phyloP scores from a whole-genome alignment of 2,797 vertebrate species.

The Semotilus atromaculatus region DNA sequence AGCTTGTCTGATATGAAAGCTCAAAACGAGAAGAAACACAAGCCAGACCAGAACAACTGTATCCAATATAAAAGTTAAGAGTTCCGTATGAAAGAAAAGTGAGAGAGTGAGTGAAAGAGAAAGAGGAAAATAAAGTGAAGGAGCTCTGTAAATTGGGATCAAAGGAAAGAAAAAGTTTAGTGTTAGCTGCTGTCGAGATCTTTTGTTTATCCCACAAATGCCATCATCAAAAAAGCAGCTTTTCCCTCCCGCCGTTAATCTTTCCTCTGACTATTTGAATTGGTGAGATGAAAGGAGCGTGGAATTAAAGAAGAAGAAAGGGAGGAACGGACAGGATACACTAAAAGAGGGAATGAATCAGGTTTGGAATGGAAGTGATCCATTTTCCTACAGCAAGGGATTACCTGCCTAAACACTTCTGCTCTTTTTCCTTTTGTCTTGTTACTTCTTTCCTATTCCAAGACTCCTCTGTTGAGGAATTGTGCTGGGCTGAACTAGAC shows the following conservation, averaged over 20 bases:
- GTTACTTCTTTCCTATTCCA: constrained; percentile 1
- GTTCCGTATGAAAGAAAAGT: constrained; percentile 23
- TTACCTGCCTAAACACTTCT: constrained; percentile 37
- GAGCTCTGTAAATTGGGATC: constrained; percentile 46
- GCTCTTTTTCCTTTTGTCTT: constrained; percentile 14
- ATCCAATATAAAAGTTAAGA: constrained; percentile 39
- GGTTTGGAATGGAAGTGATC: constrained; percentile 37
- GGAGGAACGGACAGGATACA: constrained; percentile 48
- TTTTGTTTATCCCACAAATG: constrained; percentile 56
- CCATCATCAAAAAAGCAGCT: constrained; percentile 48
- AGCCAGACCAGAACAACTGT: constrained; percentile 47
- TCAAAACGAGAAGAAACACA: constrained; percentile 31
- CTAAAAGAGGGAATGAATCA: constrained; percentile 37
- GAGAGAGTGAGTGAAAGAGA: constrained; percentile 11
- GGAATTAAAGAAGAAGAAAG: constrained; percentile 37
- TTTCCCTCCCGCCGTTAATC: constrained; percentile 43
- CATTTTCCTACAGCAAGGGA: constrained; percentile 33
- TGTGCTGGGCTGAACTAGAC: not conserved
- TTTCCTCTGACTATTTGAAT: constrained; percentile 45
- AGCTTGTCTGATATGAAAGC: constrained; percentile 42
- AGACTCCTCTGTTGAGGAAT: constrained; percentile 25
- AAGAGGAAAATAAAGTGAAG: not conserved
- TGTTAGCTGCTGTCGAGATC: constrained; percentile 43
- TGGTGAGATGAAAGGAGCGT: constrained; percentile 38
- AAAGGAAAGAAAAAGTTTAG: constrained; percentile 50